Percentiles rank a stretch among this genome's conserved stretches.
Conservation (phyloP, 2,888 invertebrate genomes). For the Oscheius sp. region DNA sequence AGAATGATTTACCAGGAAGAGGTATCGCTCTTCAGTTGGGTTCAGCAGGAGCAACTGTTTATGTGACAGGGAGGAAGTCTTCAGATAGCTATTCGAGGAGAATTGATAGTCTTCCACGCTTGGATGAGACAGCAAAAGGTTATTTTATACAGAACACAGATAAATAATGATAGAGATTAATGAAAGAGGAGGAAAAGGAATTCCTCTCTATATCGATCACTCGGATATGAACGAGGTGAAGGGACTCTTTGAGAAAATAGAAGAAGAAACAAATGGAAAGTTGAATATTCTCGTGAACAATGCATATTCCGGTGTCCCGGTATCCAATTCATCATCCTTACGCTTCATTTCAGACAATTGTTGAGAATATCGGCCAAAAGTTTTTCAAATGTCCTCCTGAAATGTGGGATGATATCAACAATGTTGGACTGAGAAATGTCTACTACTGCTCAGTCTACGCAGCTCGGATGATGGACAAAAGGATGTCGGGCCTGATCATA, state of each 20-base stretch:
- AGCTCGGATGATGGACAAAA: conserved; percentile 62
- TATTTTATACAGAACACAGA: background rate
- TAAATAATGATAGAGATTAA: conserved; percentile 35
- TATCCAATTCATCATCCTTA: background rate
- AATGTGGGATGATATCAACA: conserved; percentile 73
- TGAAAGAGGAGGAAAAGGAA: conserved; percentile 45
- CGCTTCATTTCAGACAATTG: conserved; percentile 40
- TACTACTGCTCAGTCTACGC: conserved; percentile 72
- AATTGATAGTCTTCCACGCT: conserved; percentile 41
- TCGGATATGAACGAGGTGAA: conserved; percentile 47
- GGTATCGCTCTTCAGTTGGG: conserved; percentile 58
- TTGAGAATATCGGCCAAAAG: conserved; percentile 58
- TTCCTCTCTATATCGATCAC: conserved; percentile 45
- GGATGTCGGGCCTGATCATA: conserved; percentile 72
- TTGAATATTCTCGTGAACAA: conserved; percentile 56
- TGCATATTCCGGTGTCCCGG: conserved; percentile 49
- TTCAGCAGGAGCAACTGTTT: conserved; percentile 57
- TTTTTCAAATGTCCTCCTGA: conserved; percentile 72
- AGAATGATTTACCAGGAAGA: conserved; percentile 32
- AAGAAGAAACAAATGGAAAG: conserved; percentile 29
- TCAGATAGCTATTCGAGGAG: conserved; percentile 30
- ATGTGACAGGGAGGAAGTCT: conserved; percentile 52
- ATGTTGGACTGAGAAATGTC: conserved; percentile 73
- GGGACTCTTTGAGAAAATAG: conserved; percentile 40
- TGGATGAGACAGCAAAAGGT: conserved; percentile 64